These are phyloP conservation scores for Macrotis lagotis DNA, from an alignment of 2,113 vertebrate species.

Conservation along the genomic window DNA sequence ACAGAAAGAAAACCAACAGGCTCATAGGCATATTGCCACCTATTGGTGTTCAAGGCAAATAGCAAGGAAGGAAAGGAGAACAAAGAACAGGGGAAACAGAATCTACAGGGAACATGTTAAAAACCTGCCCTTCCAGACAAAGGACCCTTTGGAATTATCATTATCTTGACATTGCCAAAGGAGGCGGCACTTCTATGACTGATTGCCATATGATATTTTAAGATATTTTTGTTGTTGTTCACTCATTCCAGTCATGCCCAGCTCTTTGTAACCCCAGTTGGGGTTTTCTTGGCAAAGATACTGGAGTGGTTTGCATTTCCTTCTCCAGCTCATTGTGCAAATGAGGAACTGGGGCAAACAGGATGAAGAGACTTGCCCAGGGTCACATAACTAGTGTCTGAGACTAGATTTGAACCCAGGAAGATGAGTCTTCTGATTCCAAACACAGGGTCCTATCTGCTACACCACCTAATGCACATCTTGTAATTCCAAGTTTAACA, in stretches of 20 bases:
- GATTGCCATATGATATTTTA: neutral
- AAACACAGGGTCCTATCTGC: neutral
- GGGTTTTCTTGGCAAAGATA: neutral
- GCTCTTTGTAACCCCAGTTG: neutral
- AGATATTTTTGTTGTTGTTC: neutral
- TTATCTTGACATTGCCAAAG: neutral
- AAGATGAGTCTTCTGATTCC: neutral
- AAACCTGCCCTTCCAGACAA: neutral
- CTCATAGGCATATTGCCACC: neutral
- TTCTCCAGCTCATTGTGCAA: neutral
- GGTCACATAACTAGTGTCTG: neutral
- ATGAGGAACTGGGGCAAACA: neutral
- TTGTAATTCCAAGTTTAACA: neutral
- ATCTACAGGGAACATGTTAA: neutral
- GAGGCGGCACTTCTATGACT: neutral
- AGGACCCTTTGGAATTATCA: too few relatives aligned
- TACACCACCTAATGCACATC: neutral
- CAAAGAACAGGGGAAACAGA: neutral
- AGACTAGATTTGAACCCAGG: neutral
- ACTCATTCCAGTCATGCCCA: neutral
- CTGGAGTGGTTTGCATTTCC: neutral
- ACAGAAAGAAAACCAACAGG: neutral
- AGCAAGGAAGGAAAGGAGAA: neutral
- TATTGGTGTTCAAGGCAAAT: neutral
- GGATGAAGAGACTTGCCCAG: neutral